Evolutionary conservation across 2,888 invertebrate species (phyloP), one percentile per base, ranked within the genome.

Genomic region (Himalopsyche japonica): DNA sequence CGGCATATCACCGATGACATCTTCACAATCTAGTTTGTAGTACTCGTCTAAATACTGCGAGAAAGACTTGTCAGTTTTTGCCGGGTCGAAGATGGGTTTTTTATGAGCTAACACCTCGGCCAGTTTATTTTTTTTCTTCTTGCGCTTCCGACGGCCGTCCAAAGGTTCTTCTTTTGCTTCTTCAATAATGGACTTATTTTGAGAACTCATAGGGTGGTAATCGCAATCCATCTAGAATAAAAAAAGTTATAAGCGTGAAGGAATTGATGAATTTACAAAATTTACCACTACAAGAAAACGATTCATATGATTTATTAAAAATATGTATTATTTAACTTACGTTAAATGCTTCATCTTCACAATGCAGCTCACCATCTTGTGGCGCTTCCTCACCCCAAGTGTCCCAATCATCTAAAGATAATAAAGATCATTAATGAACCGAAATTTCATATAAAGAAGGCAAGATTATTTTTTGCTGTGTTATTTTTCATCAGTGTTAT

Each of bases 1-100:
- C 0, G 98, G 98, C 88, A 96, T 90, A 89, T 98, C 98, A 0
- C 95, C 98, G 79, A 99, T 95, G 80, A 99, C 94, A 90, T 99
- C 99, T 89, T 99, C 99, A 90, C 97, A 99, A 90, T 99, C 98
- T 89, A 99, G 92, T 88, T 96, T 95, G 89, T 99, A 99, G 90
- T 98, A 99, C 90, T 99, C 98, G 88, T 99, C 97, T 89, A 98
- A 94, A 89, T 98, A 98, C 88, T 98, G 93, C 47, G 95, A 94
- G 90, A 97, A 98, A 0, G 95, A 95, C 88, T 93, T 93, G 86
- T 95, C 94, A 84, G 94, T 92, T 15, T 89, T 88, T 0, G 93
- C 91, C 0, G 98, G 97, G 90, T 98, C 94, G 90, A 96, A 98
- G 81, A 94, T 93, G 0, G 98, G 98, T 89, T 98, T 98, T 81